Conservation (phyloP, 37 sponge, comb jelly and placozoan species). For the Beroe forskalii region DNA sequence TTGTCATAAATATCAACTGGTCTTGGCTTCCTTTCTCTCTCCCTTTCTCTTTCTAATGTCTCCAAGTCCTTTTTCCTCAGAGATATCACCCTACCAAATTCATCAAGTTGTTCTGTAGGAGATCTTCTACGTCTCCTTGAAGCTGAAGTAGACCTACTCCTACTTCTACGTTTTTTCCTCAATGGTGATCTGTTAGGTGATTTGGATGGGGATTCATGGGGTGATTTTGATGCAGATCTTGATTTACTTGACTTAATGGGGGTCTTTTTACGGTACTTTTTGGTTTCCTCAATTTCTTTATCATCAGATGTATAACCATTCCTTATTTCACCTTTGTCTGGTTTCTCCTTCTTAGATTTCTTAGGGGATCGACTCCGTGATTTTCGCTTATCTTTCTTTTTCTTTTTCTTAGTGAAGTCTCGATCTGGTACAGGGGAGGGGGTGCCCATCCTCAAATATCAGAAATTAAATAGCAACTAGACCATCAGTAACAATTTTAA, state of each 20-base stretch:
- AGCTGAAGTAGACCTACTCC: slow-evolving; percentile 28
- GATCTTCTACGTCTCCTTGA: slow-evolving; percentile 28
- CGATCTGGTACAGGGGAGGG: background rate
- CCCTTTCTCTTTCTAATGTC: slow-evolving; percentile 35
- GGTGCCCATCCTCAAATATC: background rate
- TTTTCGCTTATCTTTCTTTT: slow-evolving; percentile 38
- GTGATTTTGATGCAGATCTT: slow-evolving; percentile 45
- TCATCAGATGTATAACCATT: slow-evolving; percentile 25
- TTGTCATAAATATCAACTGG: slow-evolving; percentile 42
- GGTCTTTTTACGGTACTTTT: background rate
- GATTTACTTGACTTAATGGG: slow-evolving; percentile 23
- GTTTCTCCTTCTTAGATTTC: slow-evolving; percentile 11
- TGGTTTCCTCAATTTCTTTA: background rate
- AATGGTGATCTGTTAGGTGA: slow-evolving; percentile 54
- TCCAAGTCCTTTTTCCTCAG: background rate
- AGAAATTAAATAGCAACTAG: background rate
- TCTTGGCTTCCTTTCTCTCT: slow-evolving; percentile 24
- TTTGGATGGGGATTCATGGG: background rate
- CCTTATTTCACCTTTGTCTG: background rate
- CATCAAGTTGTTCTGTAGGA: slow-evolving; percentile 58
- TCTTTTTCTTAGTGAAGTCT: background rate
- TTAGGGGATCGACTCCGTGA: slow-evolving; percentile 6
- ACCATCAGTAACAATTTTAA: too few species aligned
- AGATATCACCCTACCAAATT: slow-evolving; percentile 58
- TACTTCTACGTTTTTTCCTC: slow-evolving; percentile 49